Evolutionary conservation across 2,113 vertebrate genomes (phyloP), one percentile per base, ranked within the genome.

Genomic region (Pedetes capensis): DNA sequence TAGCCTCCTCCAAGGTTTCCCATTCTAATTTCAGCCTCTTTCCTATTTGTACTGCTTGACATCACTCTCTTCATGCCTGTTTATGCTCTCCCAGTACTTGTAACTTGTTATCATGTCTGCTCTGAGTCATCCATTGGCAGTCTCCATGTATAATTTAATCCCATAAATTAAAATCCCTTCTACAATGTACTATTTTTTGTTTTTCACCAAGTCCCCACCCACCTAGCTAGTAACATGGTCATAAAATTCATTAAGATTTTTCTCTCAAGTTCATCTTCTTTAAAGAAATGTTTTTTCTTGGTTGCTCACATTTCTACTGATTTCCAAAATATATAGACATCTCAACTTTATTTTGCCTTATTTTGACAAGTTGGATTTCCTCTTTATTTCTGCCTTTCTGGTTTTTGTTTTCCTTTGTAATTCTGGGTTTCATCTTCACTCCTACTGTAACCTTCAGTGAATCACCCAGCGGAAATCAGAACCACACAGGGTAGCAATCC

Each of bases 81-180:
- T 82, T 57, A 55, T 27, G 3, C 10, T 64, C 42, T 53, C 85
- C 55, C 51, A 37, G 10, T 37, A 59, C 72, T 64, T 84, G 47
- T 34, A 87, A 66, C 14, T 27, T 90, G n/a, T 66, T 82, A 89
- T 74, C 80, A 42, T 18, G 11, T 57, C 68, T 57, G 74, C 66
- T 83, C 68, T 86, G 81, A 95, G 76, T 91, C 78, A 97, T n/a
- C 34, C 27, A 10, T 55, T 44, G 51, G 18, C 10, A 64, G 84
- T 63, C 57, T 42, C 68, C 32, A 69, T 12, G 55, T 68, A 63
- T 71, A 76, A 92, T 42, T 93, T 82, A 85, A 92, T 78, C 68
- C 39, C 39, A 23, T 66, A 95, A 88, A 96, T 79, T 84, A 89
- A 91, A 83, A 93, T 66, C 42, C 55, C 42, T 87, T 79, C 34